A percentile compares a stretch with the other conserved stretches of the same genome.
Conservation (phyloP, 1,140 invertebrate species). For the Octopus sinensis region DNA sequence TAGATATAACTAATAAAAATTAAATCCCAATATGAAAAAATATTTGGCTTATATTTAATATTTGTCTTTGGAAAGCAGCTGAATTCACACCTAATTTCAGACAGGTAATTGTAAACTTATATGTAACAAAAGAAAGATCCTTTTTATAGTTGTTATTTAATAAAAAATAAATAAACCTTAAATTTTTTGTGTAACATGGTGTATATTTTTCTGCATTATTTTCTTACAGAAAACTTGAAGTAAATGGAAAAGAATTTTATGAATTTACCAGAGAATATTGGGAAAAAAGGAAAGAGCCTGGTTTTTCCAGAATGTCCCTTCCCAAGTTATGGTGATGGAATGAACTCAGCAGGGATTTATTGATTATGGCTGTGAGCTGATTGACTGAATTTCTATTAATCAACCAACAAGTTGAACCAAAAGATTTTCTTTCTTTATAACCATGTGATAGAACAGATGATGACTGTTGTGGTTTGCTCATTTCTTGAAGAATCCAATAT, state of each 20-base stretch:
- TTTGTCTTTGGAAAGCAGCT: no score
- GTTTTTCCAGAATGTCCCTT: slow-evolving; percentile 61
- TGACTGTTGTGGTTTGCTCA: no score
- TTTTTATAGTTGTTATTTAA: neutral
- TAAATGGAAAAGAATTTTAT: slow-evolving; percentile 64
- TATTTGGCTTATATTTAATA: no score
- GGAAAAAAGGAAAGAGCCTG: slow-evolving; percentile 61
- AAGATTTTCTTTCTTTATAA: neutral
- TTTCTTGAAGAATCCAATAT: slow-evolving; percentile 25
- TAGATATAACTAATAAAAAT: no score
- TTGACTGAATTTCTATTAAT: neutral
- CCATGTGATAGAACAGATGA: neutral
- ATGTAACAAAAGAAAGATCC: neutral
- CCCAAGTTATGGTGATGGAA: slow-evolving; percentile 44
- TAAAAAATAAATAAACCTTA: neutral
- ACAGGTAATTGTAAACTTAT: neutral
- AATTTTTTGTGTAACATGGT: neutral
- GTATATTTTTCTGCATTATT: slow-evolving; percentile 12
- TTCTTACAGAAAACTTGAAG: slow-evolving; percentile 43
- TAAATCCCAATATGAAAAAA: no score
- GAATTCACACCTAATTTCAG: neutral
- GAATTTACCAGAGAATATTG: slow-evolving; percentile 66
- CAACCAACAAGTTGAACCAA: neutral
- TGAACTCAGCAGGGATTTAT: neutral
- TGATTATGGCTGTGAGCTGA: slow-evolving; percentile 3